Conservation (phyloP, 2,797 vertebrate genomes). For the Rhynchonycteris naso region DNA sequence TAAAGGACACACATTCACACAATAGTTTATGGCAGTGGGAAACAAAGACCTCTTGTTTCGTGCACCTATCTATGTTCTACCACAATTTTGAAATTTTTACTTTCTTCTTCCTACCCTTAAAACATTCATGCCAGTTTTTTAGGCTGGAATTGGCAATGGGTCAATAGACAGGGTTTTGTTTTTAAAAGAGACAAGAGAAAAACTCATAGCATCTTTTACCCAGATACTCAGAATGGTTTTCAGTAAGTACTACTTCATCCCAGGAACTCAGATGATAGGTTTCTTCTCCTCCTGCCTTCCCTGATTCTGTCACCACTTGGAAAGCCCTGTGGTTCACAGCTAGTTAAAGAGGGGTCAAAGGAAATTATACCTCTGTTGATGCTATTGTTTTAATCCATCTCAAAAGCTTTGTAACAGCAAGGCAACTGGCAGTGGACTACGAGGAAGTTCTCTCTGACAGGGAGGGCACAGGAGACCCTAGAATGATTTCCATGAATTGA, state of each 20-base stretch:
- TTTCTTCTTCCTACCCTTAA: not conserved
- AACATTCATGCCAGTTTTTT: constrained; percentile 28
- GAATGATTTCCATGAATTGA: not conserved
- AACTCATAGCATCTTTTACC: constrained; percentile 38
- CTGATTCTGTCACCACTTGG: constrained; percentile 46
- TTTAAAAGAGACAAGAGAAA: constrained; percentile 38
- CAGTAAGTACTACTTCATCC: constrained; percentile 50
- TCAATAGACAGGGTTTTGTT: constrained; percentile 39
- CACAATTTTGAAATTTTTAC: constrained; percentile 10
- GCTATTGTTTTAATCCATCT: constrained; percentile 69
- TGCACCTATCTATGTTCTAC: not conserved
- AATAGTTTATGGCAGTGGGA: not conserved
- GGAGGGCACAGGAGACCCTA: constrained; percentile 38
- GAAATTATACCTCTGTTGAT: constrained; percentile 64
- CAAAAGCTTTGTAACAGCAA: constrained; percentile 35
- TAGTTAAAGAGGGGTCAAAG: constrained; percentile 71
- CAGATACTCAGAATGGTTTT: constrained; percentile 45
- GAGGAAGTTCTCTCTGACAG: constrained; percentile 36
- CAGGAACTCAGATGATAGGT: constrained; percentile 41
- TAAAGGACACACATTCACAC: not conserved
- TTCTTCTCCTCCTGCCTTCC: not conserved
- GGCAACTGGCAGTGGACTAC: constrained; percentile 42
- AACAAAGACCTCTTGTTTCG: not conserved
- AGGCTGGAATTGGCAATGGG: constrained; percentile 43
- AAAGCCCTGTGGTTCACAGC: constrained; percentile 59